A percentile compares a stretch with the other conserved stretches of the same genome.
Conservation (phyloP, 2,797 vertebrate species). For the Crocodylus rhombifer region DNA sequence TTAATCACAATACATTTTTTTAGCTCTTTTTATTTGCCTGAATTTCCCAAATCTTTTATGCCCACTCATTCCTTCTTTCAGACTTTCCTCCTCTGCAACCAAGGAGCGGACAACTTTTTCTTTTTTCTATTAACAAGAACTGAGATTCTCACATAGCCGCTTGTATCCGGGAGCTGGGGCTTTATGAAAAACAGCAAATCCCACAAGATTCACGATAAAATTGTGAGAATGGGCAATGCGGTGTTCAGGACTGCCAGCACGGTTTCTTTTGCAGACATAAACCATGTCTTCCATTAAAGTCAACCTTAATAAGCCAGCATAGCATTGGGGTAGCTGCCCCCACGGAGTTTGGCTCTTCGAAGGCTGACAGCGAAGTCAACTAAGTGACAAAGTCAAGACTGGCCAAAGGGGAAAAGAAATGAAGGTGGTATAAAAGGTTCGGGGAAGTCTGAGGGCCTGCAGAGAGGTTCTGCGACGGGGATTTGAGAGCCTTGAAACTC, state of each 20-base stretch:
- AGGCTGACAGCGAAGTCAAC: neutral
- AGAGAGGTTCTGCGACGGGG: rapidly evolving
- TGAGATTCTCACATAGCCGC: neutral
- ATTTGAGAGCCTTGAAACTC: neutral
- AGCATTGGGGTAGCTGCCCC: too few relatives aligned
- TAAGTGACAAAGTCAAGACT: neutral
- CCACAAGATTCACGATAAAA: neutral
- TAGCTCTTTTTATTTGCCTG: neutral
- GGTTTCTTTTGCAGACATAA: neutral
- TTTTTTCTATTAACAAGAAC: neutral
- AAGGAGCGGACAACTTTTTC: neutral
- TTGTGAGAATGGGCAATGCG: neutral
- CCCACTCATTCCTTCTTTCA: neutral
- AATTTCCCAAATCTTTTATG: neutral
- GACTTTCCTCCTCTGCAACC: neutral
- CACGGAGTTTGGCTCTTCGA: neutral
- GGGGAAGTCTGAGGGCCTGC: neutral
- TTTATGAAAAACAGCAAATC: neutral
- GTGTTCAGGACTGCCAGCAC: neutral
- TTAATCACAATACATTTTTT: neutral
- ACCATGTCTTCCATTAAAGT: neutral
- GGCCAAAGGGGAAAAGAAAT: neutral
- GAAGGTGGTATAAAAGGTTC: neutral
- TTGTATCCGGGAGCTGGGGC: neutral
- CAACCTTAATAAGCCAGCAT: too few relatives aligned